A percentile compares a stretch with the other conserved stretches of the same genome.
These are phyloP conservation scores for Apistogramma diplotaenia DNA, from an alignment of 2,113 vertebrate species.

Conservation along the genomic window DNA sequence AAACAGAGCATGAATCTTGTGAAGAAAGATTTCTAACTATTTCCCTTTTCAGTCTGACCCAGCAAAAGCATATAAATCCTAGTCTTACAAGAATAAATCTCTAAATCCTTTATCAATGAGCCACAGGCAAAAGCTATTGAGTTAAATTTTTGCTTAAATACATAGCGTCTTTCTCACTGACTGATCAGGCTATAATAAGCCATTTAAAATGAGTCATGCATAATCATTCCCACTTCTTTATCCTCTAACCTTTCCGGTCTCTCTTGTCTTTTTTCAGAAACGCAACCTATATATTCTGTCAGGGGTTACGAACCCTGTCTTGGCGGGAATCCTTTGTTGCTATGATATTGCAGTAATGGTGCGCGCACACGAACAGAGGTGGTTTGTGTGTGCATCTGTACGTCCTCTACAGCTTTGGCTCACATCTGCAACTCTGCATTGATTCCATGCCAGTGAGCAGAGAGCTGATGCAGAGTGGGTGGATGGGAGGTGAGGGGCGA, in stretches of 20 bases:
- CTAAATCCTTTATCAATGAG: conserved; percentile 36
- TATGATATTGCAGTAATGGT: conserved; percentile 29
- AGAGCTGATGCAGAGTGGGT: conserved; percentile 41
- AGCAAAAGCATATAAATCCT: conserved; percentile 24
- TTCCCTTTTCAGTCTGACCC: conserved; percentile 8
- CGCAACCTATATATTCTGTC: background rate
- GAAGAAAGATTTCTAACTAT: background rate
- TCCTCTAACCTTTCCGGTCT: conserved; percentile 1
- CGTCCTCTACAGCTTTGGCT: conserved; percentile 59
- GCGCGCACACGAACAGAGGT: background rate
- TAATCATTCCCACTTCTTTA: background rate
- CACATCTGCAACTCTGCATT: conserved; percentile 63
- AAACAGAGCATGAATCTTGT: background rate
- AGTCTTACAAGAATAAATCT: conserved; percentile 33
- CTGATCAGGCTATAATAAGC: conserved; percentile 35
- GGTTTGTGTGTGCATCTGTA: conserved; percentile 2
- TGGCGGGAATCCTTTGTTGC: conserved; percentile 10
- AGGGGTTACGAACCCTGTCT: conserved; percentile 17
- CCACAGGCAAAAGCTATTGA: conserved; percentile 14
- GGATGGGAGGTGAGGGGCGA: background rate
- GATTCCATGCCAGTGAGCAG: conserved; percentile 63
- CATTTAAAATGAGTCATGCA: conserved; percentile 22
- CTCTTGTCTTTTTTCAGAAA: conserved; percentile 10
- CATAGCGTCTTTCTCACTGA: conserved; percentile 26
- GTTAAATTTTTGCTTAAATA: conserved; percentile 25